These are phyloP conservation scores for Notoglanidium macrostoma DNA, from an alignment of 2,797 vertebrate species.

Conservation along the genomic window DNA sequence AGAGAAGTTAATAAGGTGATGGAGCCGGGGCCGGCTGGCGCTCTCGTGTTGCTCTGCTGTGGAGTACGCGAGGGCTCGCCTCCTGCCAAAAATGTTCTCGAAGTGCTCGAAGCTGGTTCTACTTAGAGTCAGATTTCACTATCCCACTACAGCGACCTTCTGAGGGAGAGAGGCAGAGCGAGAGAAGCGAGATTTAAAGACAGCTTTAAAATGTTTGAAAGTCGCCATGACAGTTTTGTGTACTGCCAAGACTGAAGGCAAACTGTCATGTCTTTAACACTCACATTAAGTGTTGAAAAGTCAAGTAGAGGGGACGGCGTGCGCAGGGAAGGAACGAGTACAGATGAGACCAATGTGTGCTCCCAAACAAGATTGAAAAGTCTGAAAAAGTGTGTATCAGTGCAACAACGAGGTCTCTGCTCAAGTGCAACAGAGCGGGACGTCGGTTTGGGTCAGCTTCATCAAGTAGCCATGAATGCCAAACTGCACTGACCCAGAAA, in stretches of 20 bases:
- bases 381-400: slow-evolving; percentile 24
- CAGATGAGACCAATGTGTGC: neutral
- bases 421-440: slow-evolving; percentile 13
- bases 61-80: slow-evolving; percentile 33
- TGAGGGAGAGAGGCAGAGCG: slow-evolving; percentile 18
- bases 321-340: neutral
- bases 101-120: slow-evolving; percentile 57
- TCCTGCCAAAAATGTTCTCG: slow-evolving; percentile 56
- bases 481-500: slow-evolving; percentile 8
- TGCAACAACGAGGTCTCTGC: slow-evolving; percentile 25
- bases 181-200: slow-evolving; percentile 33
- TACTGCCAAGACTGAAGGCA: slow-evolving; percentile 34
- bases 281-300: slow-evolving; percentile 29
- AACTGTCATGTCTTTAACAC: slow-evolving; percentile 46
- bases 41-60: slow-evolving; percentile 44
- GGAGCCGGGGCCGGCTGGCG: slow-evolving; percentile 33
- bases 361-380: neutral
- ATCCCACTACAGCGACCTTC: slow-evolving; percentile 44
- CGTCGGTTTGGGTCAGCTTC: slow-evolving; percentile 4
- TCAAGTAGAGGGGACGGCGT: slow-evolving; percentile 11
- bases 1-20: slow-evolving; percentile 47
- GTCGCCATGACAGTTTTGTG: slow-evolving; percentile 25
- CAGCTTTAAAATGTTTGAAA: slow-evolving; percentile 43
- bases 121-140: slow-evolving; percentile 61
- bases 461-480: neutral